A percentile compares a stretch with the other conserved stretches of the same genome.
phyloP scores from a whole-genome alignment of 2,888 invertebrate genomes.

The Spisula solida region DNA sequence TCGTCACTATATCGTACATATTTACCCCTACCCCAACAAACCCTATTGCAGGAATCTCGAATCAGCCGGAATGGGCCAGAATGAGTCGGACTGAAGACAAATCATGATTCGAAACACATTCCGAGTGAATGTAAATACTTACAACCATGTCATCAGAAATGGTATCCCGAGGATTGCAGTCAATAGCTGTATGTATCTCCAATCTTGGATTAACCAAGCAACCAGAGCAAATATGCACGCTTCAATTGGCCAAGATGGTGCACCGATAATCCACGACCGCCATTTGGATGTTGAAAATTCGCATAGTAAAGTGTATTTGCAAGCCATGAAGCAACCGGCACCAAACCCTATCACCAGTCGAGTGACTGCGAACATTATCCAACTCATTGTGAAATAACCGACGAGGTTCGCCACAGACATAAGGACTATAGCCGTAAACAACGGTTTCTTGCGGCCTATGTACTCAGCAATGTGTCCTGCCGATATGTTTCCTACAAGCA shows the following conservation, averaged over 20 bases:
- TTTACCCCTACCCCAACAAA: too few species aligned
- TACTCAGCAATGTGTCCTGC: slow-evolving; percentile 60
- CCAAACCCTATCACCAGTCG: slow-evolving; percentile 52
- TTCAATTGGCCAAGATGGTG: slow-evolving; percentile 34
- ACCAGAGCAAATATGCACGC: neutral
- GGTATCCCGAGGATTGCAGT: slow-evolving; percentile 5
- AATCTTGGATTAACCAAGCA: slow-evolving; percentile 29
- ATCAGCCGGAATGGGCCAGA: too few species aligned
- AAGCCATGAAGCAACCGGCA: slow-evolving; percentile 46
- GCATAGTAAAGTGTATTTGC: slow-evolving; percentile 54
- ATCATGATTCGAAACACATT: too few species aligned
- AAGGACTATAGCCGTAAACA: slow-evolving; percentile 50
- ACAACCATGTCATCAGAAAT: slow-evolving; percentile 27
- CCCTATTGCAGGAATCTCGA: too few species aligned
- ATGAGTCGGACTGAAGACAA: too few species aligned
- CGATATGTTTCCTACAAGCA: slow-evolving; percentile 51
- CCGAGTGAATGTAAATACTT: neutral
- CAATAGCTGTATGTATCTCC: slow-evolving; percentile 21
- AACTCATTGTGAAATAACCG: slow-evolving; percentile 46
- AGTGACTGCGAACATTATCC: slow-evolving; percentile 56
- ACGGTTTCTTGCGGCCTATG: slow-evolving; percentile 54
- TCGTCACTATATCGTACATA: too few species aligned
- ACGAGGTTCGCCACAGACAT: slow-evolving; percentile 42
- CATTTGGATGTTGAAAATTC: slow-evolving; percentile 57
- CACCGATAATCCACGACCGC: slow-evolving; percentile 37